phyloP scores from a whole-genome alignment of 1,140 invertebrate genomes.

The Tetragnatha versicolor region DNA sequence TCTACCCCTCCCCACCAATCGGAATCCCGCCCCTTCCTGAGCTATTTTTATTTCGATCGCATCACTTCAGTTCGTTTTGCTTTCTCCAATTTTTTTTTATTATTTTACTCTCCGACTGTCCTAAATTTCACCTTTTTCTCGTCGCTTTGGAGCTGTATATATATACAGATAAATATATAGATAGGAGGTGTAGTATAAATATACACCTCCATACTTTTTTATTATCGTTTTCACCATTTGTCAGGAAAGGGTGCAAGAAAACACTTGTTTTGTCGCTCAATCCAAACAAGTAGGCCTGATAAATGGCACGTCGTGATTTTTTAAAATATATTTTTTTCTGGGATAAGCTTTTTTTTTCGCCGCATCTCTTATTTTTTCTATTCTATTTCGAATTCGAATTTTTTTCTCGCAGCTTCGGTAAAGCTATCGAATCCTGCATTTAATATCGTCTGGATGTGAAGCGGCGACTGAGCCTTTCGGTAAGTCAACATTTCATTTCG shows the following conservation, averaged over 20 bases:
- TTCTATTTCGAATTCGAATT: neutral
- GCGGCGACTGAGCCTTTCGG: neutral
- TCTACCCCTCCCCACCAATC: neutral
- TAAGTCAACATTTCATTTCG: neutral
- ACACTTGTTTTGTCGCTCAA: slow-evolving; percentile 51
- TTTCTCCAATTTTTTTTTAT: neutral
- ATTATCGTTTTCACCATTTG: slow-evolving; percentile 31
- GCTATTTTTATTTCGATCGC: neutral
- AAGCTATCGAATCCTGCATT: neutral
- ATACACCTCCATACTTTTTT: neutral
- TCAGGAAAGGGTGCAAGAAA: slow-evolving; percentile 26
- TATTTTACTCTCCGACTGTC: neutral
- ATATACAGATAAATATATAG: too few relatives aligned
- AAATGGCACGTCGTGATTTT: slow-evolving; percentile 21
- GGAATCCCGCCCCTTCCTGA: neutral
- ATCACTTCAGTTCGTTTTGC: neutral
- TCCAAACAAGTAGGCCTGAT: slow-evolving; percentile 47
- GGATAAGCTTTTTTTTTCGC: neutral
- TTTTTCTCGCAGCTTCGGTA: neutral
- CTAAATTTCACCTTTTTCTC: neutral
- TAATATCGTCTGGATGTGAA: neutral
- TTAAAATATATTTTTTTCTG: neutral
- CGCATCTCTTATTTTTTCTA: neutral
- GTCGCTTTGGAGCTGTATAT: neutral
- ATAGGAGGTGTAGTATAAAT: too few relatives aligned